Conservation (phyloP, 2,113 vertebrate species). For the Seriola quinqueradiata region DNA sequence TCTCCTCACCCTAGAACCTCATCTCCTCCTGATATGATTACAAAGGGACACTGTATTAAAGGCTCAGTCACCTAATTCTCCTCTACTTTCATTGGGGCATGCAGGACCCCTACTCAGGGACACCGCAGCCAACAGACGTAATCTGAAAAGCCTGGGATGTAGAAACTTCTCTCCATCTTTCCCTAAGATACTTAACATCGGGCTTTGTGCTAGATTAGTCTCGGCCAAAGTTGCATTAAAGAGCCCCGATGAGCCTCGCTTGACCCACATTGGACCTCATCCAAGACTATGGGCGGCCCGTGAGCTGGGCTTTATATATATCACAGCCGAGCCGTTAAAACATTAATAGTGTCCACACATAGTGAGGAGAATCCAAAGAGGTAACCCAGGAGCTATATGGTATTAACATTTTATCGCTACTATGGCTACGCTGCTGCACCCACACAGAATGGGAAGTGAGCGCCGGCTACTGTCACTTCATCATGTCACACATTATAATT, state of each 20-base stretch:
- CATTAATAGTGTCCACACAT: constrained; percentile 74
- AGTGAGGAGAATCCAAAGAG: constrained; percentile 61
- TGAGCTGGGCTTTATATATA: constrained; percentile 68
- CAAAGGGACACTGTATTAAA: constrained; percentile 73
- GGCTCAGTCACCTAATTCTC: constrained; percentile 79
- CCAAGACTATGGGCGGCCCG: constrained; percentile 59
- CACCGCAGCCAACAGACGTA: constrained; percentile 67
- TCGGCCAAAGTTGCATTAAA: constrained; percentile 77
- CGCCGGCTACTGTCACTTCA: constrained; percentile 65
- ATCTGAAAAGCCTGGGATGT: constrained; percentile 79
- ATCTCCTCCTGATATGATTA: constrained; percentile 75
- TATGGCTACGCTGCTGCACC: constrained; percentile 65
- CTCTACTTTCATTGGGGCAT: constrained; percentile 65
- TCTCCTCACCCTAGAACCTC: constrained; percentile 54
- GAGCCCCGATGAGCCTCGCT: constrained; percentile 69
- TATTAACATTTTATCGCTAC: constrained; percentile 75
- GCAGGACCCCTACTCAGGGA: constrained; percentile 67
- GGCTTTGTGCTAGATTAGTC: constrained; percentile 81
- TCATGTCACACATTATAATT: constrained; percentile 74
- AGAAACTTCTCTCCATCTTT: constrained; percentile 77
- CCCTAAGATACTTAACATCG: constrained; percentile 79
- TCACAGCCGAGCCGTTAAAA: constrained; percentile 71
- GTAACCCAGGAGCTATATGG: constrained; percentile 73
- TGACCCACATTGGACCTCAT: constrained; percentile 79
- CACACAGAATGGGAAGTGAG: constrained; percentile 57